Base-by-base conservation (phyloP, 2,888 invertebrate genomes). In the Herminia tarsipennalis region DNA sequence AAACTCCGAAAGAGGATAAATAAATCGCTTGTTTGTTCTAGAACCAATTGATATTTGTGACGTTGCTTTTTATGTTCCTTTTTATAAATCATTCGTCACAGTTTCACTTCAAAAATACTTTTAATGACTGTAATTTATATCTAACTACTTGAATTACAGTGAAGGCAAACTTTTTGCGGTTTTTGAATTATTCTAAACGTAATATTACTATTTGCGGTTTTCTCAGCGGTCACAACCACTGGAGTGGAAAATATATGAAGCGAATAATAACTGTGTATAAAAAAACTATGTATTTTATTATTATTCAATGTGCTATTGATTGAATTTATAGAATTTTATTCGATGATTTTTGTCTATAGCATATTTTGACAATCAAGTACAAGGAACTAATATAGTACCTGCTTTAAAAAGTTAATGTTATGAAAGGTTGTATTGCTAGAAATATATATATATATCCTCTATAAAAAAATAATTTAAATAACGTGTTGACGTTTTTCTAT, bases 111-210 rank as follows among this genome's bases (percentile, higher is more conserved):
- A 47, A 48, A 44, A 41, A n/a, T 8, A 10, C n/a, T n/a, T n/a
- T n/a, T n/a, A n/a, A n/a, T n/a, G n/a, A n/a, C n/a, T n/a, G 32
- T 41, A 36, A 13, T 40, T 39, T 16, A 39, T 21, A 3, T 36
- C 8, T 53, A 56, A 50, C 47, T 47, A 34, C 42, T 48, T 35
- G 29, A 58, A 63, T 54, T 43, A 51, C 20, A 28, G 3, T 12
- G 37, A 57, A 50, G 51, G 62, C 40, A 42, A 25, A 33, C 48
- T 50, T 45, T 52, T 55, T 63, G 64, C 33, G 67, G 67, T 59
- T 29, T 36, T 9, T 9, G 37, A 34, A 38, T 55, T 55, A 56
- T 56, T 52, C 44, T 34, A 37, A 51, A 12, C 38, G 55, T 49
- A 60, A 55, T 47, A 25, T 22, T 36, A 38, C 18, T 39, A 6